Evolutionary conservation across 2,113 vertebrate genomes (phyloP).

Genomic region (Lophochroa leadbeateri): DNA sequence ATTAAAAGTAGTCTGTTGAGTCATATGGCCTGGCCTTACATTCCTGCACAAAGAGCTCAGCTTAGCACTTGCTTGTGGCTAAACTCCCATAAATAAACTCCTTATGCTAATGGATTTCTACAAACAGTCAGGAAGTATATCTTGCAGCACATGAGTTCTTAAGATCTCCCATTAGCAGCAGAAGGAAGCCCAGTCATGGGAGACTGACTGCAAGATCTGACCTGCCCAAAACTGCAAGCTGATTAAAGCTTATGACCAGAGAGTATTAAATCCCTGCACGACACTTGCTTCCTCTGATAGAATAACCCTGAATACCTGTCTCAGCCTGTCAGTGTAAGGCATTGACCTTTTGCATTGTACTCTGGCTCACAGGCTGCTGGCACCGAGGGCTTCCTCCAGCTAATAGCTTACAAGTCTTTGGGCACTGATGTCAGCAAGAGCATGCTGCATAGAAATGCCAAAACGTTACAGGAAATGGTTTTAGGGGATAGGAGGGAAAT

Average conservation of each 20-base stretch:
- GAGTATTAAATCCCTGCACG: not conserved
- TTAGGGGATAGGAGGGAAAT: not conserved
- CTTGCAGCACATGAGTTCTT: not conserved
- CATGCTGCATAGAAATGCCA: not conserved
- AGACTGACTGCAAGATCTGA: conserved; percentile 2
- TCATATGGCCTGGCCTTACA: not conserved
- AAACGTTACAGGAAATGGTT: not conserved
- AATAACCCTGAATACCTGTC: conserved; percentile 25
- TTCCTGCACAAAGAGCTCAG: conserved; percentile 7
- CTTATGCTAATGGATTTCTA: conserved; percentile 2
- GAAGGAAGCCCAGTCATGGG: not conserved
- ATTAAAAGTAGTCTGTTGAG: not conserved
- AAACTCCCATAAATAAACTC: conserved; percentile 7
- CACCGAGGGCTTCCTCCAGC: conserved; percentile 13
- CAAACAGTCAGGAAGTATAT: conserved; percentile 4
- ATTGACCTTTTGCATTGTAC: conserved; percentile 16
- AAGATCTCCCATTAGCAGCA: conserved; percentile 18
- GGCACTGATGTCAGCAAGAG: not conserved
- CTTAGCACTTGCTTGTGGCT: conserved; percentile 11
- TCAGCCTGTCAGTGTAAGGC: conserved; percentile 35
- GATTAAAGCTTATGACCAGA: not conserved
- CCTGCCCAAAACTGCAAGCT: conserved; percentile 2
- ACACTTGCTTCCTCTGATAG: not conserved
- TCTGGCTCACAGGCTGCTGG: not conserved
- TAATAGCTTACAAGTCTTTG: conserved; percentile 41